Evolutionary conservation across 2,888 invertebrate species (phyloP).

Genomic region (Cotesia congregata): DNA sequence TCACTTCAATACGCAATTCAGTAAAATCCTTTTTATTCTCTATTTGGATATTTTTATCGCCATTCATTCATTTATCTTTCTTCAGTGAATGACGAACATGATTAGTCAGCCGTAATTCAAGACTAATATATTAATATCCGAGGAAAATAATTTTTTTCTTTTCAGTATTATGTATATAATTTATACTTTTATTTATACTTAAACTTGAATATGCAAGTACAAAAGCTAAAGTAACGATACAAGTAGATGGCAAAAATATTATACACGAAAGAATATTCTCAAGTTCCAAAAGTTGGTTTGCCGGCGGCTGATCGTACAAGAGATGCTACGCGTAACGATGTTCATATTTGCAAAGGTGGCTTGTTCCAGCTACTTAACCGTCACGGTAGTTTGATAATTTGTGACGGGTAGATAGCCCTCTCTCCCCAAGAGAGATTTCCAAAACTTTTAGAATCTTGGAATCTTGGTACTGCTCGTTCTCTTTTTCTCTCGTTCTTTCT

Average conservation of each 20-base stretch:
- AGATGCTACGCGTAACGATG: conserved; percentile 32
- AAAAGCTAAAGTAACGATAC: background rate
- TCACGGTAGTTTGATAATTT: conserved; percentile 58
- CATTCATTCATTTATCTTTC: background rate
- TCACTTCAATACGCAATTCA: conserved; percentile 14
- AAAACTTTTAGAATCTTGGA: conserved; percentile 14
- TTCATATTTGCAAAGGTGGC: conserved; percentile 59
- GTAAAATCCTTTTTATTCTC: background rate
- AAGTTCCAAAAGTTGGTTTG: conserved; percentile 8
- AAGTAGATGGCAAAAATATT: background rate
- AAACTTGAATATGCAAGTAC: background rate
- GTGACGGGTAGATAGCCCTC: conserved; percentile 32
- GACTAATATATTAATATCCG: background rate
- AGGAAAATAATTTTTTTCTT: background rate
- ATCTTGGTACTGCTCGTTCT: background rate
- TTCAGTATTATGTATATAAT: background rate
- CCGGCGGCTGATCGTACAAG: conserved; percentile 13
- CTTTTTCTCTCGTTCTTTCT: background rate
- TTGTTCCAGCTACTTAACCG: conserved; percentile 64
- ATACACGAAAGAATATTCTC: conserved; percentile 6
- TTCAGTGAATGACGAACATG: background rate
- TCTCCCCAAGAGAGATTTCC: conserved; percentile 6
- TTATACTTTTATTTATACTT: conserved; percentile 2
- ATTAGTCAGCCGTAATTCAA: background rate
- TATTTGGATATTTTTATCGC: background rate